These are phyloP conservation scores for Cacatua alba DNA, from an alignment of 2,113 vertebrate genomes.

Conservation along the genomic window DNA sequence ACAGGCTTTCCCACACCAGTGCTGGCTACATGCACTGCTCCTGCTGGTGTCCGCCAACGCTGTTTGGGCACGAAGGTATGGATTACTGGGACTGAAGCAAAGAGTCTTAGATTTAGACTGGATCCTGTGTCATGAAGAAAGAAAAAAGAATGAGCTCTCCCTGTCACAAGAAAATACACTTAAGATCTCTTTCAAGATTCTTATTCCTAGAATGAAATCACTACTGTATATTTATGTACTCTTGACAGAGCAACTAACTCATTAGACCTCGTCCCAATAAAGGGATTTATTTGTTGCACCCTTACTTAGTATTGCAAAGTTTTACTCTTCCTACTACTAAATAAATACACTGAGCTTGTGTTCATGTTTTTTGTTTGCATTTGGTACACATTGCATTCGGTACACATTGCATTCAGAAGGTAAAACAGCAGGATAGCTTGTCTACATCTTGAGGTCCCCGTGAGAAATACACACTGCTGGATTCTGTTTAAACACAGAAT, in stretches of 20 bases:
- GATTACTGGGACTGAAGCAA: neutral
- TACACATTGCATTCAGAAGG: neutral
- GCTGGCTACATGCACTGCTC: neutral
- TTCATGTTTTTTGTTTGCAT: neutral
- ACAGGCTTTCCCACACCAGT: neutral
- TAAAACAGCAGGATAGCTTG: neutral
- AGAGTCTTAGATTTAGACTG: neutral
- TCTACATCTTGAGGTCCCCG: neutral
- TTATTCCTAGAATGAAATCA: neutral
- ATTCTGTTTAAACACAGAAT: neutral
- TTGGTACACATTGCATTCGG: neutral
- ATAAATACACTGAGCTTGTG: neutral
- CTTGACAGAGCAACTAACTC: neutral
- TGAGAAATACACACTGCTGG: neutral
- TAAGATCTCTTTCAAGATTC: neutral
- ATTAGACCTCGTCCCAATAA: neutral
- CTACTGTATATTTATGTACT: neutral
- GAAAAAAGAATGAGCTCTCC: neutral
- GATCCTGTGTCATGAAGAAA: neutral
- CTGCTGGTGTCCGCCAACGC: neutral
- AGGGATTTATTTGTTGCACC: neutral
- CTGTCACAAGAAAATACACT: neutral
- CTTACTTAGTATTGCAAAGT: neutral
- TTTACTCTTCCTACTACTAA: neutral
- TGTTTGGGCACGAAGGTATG: neutral